These are phyloP conservation scores for Circaetus cinerascens DNA, from an alignment of 2,113 vertebrate species.

Conservation along the genomic window DNA sequence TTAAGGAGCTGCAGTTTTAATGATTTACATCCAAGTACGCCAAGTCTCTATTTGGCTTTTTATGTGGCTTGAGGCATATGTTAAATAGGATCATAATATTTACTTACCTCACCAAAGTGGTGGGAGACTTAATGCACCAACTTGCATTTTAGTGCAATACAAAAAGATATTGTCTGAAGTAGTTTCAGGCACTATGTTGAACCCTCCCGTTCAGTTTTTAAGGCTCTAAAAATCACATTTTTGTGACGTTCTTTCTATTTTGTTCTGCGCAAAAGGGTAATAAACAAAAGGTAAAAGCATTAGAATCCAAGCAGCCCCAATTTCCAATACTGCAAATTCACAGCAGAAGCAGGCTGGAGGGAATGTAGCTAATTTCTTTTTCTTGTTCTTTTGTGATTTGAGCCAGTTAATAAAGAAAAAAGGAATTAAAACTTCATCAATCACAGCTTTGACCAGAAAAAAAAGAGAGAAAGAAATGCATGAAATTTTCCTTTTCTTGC, in stretches of 20 bases:
- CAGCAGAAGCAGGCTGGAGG: neutral
- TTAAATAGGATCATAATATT: conserved; percentile 60
- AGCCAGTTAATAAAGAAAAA: neutral
- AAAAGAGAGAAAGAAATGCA: neutral
- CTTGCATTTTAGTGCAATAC: neutral
- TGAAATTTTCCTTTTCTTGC: neutral
- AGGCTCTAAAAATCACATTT: neutral
- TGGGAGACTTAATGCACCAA: neutral
- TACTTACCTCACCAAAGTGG: conserved; percentile 29
- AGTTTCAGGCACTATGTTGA: neutral
- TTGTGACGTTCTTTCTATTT: neutral
- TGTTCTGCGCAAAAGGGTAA: neutral
- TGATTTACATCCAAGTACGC: neutral
- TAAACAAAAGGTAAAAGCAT: neutral
- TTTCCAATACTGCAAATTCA: neutral
- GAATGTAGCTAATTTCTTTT: neutral
- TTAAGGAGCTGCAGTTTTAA: conserved; percentile 37
- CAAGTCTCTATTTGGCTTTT: neutral
- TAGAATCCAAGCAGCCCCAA: neutral
- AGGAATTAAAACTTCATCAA: neutral
- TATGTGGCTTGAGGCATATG: conserved; percentile 26
- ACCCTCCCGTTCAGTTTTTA: neutral
- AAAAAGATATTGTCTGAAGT: neutral
- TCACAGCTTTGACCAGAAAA: neutral
- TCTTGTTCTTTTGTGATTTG: neutral